Base-by-base conservation (phyloP, 1,140 invertebrate genomes). In the Pygmarrhopalites habei region DNA sequence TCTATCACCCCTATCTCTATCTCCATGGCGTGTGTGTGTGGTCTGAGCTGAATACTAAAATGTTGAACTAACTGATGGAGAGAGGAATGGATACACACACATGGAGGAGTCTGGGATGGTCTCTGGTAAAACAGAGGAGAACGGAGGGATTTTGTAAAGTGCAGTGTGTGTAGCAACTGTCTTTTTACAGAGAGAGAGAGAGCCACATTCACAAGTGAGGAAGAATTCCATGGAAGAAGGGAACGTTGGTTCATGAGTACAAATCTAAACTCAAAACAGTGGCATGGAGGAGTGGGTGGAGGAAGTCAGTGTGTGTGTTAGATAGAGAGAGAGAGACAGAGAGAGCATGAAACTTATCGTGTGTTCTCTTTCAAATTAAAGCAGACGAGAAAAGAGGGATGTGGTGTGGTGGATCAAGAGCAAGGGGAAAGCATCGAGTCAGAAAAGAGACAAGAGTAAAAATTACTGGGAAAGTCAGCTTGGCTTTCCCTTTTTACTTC, bases 31-130 rank as follows among this genome's bases (percentile, higher is more conserved):
- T 7, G 14, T 52, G 3, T 56, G 19, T 17, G 53, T 56, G 32
- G 7, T 17, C 28, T 56, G 53, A 56, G 53, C 28, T 56, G 53
- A 56, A 56, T 56, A 56, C 53, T 56, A 56, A 56, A 56, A 56
- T 56, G 10, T n/a, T n/a, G 5, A 10, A 3, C 12, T 2, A 56
- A 10, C 29, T 23, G 28, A 56, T 35, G n/a, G 28, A 56, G 15
- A 5, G 21, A 56, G 19, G n/a, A 4, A 30, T 26, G 19, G 10
- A 49, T 19, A 49, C 46, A 49, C 39, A 49, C 7, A 7, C 46
- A 49, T 5, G 19, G 46, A 19, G 14, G 23, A 14, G 46, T 19
- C 46, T 49, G 12, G 12, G 12, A 12, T n/a, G 12, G 12, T 41
- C 39, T n/a, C n/a, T 12, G 12, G 12, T n/a, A 12, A 12, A 12